Evolutionary conservation across 1,140 invertebrate genomes (phyloP).

Genomic region (Zophobas atratus): DNA sequence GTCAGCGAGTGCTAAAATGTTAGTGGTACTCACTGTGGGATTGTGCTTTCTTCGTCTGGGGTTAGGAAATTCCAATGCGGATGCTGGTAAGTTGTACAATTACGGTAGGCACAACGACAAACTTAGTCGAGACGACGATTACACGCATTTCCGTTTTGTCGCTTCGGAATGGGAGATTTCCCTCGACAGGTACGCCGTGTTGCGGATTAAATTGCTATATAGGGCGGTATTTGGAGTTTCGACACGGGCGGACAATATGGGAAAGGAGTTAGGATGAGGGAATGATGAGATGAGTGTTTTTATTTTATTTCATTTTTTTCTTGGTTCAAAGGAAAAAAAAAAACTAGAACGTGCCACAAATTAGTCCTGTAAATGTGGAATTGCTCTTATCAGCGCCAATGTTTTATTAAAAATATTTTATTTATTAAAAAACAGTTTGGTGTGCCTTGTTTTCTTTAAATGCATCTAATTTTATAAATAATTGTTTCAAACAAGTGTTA

Average conservation of each 20-base stretch:
- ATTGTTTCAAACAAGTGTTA: too few relatives aligned
- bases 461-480: too few relatives aligned
- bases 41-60: constrained; percentile 29
- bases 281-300: background rate
- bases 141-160: background rate
- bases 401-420: too few relatives aligned
- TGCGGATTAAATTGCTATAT: constrained; percentile 10
- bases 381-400: too few relatives aligned
- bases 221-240: background rate
- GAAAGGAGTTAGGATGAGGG: background rate
- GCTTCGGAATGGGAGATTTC: constrained; percentile 7
- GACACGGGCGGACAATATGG: background rate
- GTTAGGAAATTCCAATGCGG: constrained; percentile 25
- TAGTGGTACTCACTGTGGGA: constrained; percentile 47
- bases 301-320: too few relatives aligned
- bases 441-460: too few relatives aligned
- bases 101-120: background rate
- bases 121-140: constrained; percentile 14
- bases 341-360: too few relatives aligned
- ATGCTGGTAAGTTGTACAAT: constrained; percentile 48
- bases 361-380: too few relatives aligned
- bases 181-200: constrained; percentile 2
- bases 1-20: constrained; percentile 46
- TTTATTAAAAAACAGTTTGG: too few relatives aligned
- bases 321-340: too few relatives aligned